Evolutionary conservation across 2,888 invertebrate genomes (phyloP).

Genomic region (Macrosiphum euphorbiae): DNA sequence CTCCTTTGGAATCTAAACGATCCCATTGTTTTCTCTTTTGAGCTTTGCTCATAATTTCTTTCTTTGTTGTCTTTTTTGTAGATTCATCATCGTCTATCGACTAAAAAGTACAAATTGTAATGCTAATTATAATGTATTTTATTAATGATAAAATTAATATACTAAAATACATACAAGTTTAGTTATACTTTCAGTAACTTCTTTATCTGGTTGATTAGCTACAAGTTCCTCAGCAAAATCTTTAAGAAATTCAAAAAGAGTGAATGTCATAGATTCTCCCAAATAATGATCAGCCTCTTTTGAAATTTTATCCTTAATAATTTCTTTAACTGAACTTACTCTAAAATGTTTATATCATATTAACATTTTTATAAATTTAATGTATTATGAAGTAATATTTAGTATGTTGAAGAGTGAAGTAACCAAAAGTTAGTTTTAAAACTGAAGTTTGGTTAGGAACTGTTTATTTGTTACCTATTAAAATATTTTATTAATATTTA

Average conservation of each 20-base stretch:
- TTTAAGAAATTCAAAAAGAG: conserved; percentile 90
- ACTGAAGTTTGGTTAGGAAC: background rate
- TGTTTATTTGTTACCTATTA: background rate
- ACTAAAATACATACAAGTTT: conserved; percentile 56
- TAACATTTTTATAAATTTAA: background rate
- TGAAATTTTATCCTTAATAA: conserved; percentile 71
- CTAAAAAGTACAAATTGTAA: conserved; percentile 67
- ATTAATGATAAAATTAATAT: background rate
- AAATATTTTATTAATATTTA: background rate
- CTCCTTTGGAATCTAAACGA: conserved; percentile 84
- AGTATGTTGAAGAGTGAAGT: background rate
- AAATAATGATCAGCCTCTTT: conserved; percentile 85
- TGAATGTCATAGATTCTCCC: conserved; percentile 95
- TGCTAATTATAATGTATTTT: background rate
- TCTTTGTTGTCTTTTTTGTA: conserved; percentile 77
- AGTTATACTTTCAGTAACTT: conserved; percentile 67
- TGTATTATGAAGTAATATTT: background rate
- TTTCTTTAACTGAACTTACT: conserved; percentile 76
- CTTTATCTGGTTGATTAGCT: conserved; percentile 77
- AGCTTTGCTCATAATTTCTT: conserved; percentile 89
- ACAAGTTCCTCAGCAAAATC: conserved; percentile 79
- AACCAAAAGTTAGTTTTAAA: background rate
- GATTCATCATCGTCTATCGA: conserved; percentile 69
- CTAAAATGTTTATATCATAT: conserved; percentile 37
- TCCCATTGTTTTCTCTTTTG: conserved; percentile 93